A percentile compares a stretch with the other conserved stretches of the same genome.
Evolutionary conservation across 2,888 invertebrate species (phyloP).

Genomic region (Brachylomia viminalis): DNA sequence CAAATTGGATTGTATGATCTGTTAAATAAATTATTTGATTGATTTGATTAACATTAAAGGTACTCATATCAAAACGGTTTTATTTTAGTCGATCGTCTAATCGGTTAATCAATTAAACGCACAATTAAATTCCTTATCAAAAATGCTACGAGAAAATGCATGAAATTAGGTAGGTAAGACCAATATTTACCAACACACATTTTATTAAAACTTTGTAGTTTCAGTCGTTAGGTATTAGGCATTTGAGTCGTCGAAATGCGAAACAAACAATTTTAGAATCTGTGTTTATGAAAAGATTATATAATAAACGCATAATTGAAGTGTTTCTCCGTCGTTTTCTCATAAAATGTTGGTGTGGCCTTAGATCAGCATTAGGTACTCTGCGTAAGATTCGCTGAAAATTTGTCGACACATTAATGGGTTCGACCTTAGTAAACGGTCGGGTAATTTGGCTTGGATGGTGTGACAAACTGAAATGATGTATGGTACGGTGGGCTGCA

Average conservation of each 20-base stretch:
- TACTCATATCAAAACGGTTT: no score
- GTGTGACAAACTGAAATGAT: not conserved
- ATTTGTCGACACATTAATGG: not conserved
- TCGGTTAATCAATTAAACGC: not conserved
- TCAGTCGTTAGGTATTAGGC: constrained; percentile 17
- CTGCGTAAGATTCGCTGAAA: not conserved
- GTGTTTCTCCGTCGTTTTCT: constrained; percentile 6
- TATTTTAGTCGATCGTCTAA: not conserved
- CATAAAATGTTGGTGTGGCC: not conserved
- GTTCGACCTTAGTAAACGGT: not conserved
- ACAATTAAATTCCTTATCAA: constrained; percentile 5
- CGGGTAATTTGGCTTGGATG: not conserved
- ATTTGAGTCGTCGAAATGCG: constrained; percentile 23
- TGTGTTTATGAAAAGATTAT: not conserved
- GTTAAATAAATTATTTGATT: no score
- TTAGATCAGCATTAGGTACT: not conserved
- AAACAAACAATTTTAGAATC: constrained; percentile 2
- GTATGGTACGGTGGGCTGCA: no score
- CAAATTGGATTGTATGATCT: no score
- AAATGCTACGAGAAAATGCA: not conserved
- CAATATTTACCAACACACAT: constrained; percentile 16
- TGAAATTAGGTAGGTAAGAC: not conserved
- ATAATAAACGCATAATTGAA: not conserved
- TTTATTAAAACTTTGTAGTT: constrained; percentile 17
- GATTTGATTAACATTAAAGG: no score